Percentiles rank a stretch among this genome's conserved stretches.
phyloP scores from a whole-genome alignment of 2,888 invertebrate genomes.

The Syrista parreyssii region DNA sequence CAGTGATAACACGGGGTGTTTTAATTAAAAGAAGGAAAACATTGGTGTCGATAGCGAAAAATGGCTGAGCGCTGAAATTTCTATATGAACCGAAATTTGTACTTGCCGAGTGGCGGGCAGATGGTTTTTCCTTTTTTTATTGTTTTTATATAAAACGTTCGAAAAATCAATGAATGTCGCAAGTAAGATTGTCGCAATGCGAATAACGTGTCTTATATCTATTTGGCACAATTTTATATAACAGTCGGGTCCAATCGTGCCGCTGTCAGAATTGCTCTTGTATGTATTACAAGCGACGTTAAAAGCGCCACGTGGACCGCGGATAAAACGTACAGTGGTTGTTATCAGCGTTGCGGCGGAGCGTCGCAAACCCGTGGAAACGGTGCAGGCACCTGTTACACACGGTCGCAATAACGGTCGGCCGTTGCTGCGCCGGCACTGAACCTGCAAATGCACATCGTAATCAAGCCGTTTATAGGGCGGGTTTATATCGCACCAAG shows the following conservation, averaged over 20 bases:
- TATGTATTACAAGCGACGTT: not conserved
- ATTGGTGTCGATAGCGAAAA: not conserved
- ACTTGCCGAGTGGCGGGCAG: not conserved
- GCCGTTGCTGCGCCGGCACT: constrained; percentile 1
- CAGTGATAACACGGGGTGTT: not conserved
- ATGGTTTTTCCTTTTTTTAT: not conserved
- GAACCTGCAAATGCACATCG: not conserved
- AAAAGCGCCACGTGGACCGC: constrained; percentile 23
- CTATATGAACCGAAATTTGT: not conserved
- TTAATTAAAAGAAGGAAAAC: not conserved
- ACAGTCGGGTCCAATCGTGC: not conserved
- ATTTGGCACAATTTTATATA: not conserved
- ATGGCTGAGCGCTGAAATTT: not conserved
- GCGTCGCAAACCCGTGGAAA: not conserved
- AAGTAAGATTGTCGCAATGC: not conserved
- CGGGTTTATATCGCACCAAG: not conserved
- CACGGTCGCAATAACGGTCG: constrained; percentile 26
- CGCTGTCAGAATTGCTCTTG: not conserved
- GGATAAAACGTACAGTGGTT: constrained; percentile 39
- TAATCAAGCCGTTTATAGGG: not conserved
- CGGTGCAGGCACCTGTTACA: constrained; percentile 47
- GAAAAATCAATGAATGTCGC: not conserved
- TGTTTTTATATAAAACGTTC: not conserved
- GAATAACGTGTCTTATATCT: not conserved
- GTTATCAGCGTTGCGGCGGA: not conserved